Conservation (phyloP, 2,888 invertebrate species). For the Boloria selene region DNA sequence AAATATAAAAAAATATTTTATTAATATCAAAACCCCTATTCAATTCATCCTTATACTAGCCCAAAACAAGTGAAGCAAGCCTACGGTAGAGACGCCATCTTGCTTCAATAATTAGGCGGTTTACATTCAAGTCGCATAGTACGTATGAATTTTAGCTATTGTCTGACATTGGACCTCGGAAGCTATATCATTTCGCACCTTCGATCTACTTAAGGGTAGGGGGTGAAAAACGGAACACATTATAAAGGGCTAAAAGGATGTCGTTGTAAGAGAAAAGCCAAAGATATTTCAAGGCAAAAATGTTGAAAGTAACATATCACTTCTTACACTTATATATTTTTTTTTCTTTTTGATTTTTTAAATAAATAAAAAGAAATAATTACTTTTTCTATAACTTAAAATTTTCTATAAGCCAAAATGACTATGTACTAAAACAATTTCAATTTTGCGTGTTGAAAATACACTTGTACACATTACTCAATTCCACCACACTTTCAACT, state of each 20-base stretch:
- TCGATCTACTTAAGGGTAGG: slow-evolving; percentile 44
- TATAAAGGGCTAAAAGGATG: slow-evolving; percentile 30
- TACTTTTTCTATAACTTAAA: too few relatives aligned
- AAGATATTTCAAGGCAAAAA: slow-evolving; percentile 8
- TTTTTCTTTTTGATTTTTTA: too few relatives aligned
- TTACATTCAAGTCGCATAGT: slow-evolving; percentile 71
- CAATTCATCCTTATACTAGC: slow-evolving; percentile 46
- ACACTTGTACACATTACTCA: slow-evolving; percentile 23
- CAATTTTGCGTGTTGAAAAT: slow-evolving; percentile 6
- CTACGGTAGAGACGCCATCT: slow-evolving; percentile 65
- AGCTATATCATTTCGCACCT: slow-evolving; percentile 80
- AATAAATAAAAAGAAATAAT: not conserved
- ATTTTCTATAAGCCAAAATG: not conserved
- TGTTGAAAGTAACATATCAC: slow-evolving; percentile 6
- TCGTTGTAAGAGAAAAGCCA: not conserved
- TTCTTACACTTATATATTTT: too few relatives aligned
- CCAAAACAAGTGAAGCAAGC: slow-evolving; percentile 55
- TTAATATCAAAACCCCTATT: not conserved
- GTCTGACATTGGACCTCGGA: slow-evolving; percentile 80
- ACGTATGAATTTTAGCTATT: slow-evolving; percentile 81
- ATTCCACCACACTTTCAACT: slow-evolving; percentile 40
- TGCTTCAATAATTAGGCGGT: slow-evolving; percentile 76
- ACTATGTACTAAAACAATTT: not conserved
- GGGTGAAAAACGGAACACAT: slow-evolving; percentile 41
- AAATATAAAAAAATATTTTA: not conserved